Evolutionary conservation across 2,797 vertebrate genomes (phyloP).

Genomic region (Anguilla anguilla): DNA sequence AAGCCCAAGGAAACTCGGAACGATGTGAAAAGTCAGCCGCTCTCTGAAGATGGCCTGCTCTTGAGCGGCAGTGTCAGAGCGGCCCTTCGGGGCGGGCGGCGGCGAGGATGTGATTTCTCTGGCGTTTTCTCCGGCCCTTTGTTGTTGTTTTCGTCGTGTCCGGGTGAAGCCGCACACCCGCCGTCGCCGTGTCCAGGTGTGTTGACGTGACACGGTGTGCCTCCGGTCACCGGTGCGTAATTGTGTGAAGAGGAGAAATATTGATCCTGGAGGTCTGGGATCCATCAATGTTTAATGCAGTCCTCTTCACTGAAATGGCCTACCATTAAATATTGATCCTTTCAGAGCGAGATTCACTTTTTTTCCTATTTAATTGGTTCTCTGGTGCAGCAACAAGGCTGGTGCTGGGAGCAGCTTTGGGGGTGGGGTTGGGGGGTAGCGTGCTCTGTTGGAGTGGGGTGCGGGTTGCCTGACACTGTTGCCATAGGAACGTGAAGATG

Average conservation of each 20-base stretch:
- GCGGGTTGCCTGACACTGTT: slow-evolving; percentile 4
- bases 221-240: slow-evolving; percentile 71
- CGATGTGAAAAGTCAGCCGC: neutral
- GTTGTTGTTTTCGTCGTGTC: neutral
- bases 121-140: neutral
- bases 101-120: neutral
- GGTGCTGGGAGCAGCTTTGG: neutral
- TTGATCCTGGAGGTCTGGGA: slow-evolving; percentile 65
- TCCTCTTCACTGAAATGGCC: slow-evolving; percentile 67
- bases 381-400: slow-evolving; percentile 50
- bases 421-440: neutral
- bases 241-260: slow-evolving; percentile 74
- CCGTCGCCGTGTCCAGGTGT: neutral
- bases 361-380: slow-evolving; percentile 34
- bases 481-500: neutral
- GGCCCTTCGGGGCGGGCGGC: neutral
- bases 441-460: neutral
- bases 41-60: neutral
- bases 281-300: slow-evolving; percentile 80
- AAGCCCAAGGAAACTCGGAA: neutral
- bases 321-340: slow-evolving; percentile 72
- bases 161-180: neutral
- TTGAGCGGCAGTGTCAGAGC: neutral
- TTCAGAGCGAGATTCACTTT: slow-evolving; percentile 42
- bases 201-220: slow-evolving; percentile 54